Conservation (phyloP, 2,888 invertebrate species). For the Mythimna vitellina region DNA sequence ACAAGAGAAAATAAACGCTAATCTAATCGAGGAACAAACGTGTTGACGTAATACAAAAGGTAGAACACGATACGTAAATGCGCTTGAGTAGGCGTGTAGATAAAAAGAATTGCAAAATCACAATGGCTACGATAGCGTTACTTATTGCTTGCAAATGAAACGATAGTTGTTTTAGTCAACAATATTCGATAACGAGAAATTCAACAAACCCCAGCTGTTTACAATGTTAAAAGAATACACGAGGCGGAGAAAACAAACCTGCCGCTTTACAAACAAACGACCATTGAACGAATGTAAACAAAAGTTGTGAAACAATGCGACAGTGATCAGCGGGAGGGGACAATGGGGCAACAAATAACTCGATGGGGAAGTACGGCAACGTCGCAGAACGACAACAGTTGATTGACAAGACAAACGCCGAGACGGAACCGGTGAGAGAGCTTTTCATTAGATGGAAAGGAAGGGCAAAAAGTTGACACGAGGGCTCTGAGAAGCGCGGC, state of each 20-base stretch:
- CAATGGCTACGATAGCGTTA: slow-evolving; percentile 67
- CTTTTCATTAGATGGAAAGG: slow-evolving; percentile 83
- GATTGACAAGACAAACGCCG: slow-evolving; percentile 88
- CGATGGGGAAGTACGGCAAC: slow-evolving; percentile 80
- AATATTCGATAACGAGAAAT: slow-evolving; percentile 78
- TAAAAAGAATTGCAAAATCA: slow-evolving; percentile 67
- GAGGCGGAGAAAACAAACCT: slow-evolving; percentile 79
- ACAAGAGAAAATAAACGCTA: slow-evolving; percentile 60
- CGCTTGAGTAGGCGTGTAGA: slow-evolving; percentile 55
- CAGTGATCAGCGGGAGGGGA: slow-evolving; percentile 83
- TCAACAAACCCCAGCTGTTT: slow-evolving; percentile 75
- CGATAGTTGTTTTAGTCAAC: slow-evolving; percentile 73
- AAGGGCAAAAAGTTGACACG: slow-evolving; percentile 79
- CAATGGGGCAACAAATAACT: slow-evolving; percentile 89
- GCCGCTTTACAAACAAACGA: slow-evolving; percentile 82
- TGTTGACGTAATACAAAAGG: slow-evolving; percentile 64
- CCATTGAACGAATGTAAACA: slow-evolving; percentile 85
- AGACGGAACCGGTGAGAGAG: slow-evolving; percentile 79
- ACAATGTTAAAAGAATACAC: slow-evolving; percentile 78
- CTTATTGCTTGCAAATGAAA: slow-evolving; percentile 69
- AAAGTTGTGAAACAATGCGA: slow-evolving; percentile 86
- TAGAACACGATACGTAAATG: slow-evolving; percentile 54
- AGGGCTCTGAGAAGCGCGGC: slow-evolving; percentile 66
- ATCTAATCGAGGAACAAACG: slow-evolving; percentile 66
- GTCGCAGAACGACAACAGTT: slow-evolving; percentile 74